A percentile compares a stretch with the other conserved stretches of the same genome.
phyloP scores from a whole-genome alignment of 2,888 invertebrate genomes.

The Oxytorus armatus region DNA sequence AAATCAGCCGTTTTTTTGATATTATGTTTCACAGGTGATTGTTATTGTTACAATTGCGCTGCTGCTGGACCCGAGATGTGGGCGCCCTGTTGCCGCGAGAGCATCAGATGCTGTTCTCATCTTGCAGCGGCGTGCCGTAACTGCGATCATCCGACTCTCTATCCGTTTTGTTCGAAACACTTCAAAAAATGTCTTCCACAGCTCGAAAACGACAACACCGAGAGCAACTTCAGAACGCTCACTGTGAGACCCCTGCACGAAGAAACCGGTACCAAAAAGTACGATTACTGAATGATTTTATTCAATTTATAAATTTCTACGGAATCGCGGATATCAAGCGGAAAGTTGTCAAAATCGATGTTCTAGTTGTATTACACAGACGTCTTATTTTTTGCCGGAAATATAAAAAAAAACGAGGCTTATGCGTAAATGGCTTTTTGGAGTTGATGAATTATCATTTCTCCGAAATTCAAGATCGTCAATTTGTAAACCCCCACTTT shows the following conservation, averaged over 20 bases:
- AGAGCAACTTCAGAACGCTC: not conserved
- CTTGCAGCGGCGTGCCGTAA: conserved; percentile 83
- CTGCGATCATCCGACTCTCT: conserved; percentile 81
- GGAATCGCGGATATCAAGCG: no score
- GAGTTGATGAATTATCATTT: no score
- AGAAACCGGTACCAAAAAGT: not conserved
- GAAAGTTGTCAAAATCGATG: not conserved
- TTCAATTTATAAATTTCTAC: not conserved
- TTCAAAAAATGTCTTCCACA: conserved; percentile 82
- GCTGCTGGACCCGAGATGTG: conserved; percentile 81
- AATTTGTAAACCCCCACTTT: no score
- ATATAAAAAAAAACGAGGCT: no score
- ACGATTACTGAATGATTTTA: not conserved
- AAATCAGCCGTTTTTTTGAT: no score
- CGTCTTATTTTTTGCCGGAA: not conserved
- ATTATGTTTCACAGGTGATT: conserved; percentile 80
- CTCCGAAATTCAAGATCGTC: no score
- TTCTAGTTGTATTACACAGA: not conserved
- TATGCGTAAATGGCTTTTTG: no score
- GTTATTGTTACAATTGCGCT: conserved; percentile 82
- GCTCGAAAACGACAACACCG: conserved; percentile 68
- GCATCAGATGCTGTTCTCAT: conserved; percentile 82
- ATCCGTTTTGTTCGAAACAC: conserved; percentile 82
- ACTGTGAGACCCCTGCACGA: not conserved
- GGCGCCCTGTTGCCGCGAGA: conserved; percentile 83